Evolutionary conservation across 2,113 vertebrate genomes (phyloP), one percentile per base, ranked within the genome.

Genomic region (Rhynchomys soricoides): DNA sequence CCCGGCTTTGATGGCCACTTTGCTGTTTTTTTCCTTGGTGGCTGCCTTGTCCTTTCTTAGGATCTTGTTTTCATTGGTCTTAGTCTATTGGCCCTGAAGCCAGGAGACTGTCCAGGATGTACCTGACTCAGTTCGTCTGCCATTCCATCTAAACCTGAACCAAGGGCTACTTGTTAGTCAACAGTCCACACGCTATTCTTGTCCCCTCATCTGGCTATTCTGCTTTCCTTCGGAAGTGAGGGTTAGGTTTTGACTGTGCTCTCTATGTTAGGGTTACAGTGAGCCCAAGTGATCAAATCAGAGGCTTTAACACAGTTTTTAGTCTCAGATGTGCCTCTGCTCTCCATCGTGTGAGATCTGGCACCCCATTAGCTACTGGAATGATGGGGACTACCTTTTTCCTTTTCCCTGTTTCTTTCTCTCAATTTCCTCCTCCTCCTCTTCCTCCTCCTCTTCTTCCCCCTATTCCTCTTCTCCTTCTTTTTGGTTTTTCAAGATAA

Each of bases 11-110:
- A 62, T 55, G 13, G 0, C 31, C 12, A 70, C 34, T 73, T 88
- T 85, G 74, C 26, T 66, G 7, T 22, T 77, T 93, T 90, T 83
- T 26, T 6, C 73, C 68, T 78, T 89, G 37, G 62, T 91, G 55
- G 15, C 50, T 43, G 73, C 73, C 7, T 73, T 83, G 78, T 71
- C 34, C 50, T 94, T 15, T 86, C 64, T 85, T 90, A 55, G 43
- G 64, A 68, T 81, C 31, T 70, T 78, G 45, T 29, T 96, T 43
- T 85, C 83, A n/a, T 24, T 34, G 15, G 89, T 95, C 52, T 94
- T 86, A 57, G 74, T n/a, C 78, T 70, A 29, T 75, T 92, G 75
- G 78, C 52, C 29, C 62, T 50, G 43, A 31, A 93, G 83, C 12
- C n/a, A 52, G 4, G 40, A 73, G 48, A 62, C 26, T 86, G 13